phyloP scores from a whole-genome alignment of 2,797 vertebrate genomes.

The Characodon lateralis region DNA sequence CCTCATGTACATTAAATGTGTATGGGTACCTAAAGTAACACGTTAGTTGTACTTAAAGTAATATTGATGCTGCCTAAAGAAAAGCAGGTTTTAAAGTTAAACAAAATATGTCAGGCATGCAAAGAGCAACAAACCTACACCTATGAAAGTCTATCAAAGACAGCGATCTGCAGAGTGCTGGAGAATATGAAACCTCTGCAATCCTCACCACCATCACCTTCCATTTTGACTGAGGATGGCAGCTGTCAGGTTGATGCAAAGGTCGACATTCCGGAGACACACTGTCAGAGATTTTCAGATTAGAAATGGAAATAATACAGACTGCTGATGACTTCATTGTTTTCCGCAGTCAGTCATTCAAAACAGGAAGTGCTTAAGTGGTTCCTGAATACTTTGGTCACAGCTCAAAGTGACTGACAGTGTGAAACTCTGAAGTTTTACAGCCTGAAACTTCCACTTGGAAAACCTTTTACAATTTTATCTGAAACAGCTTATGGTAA shows the following conservation, averaged over 20 bases:
- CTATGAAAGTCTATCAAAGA: constrained; percentile 30
- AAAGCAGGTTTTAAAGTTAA: constrained; percentile 24
- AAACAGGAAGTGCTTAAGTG: constrained; percentile 27
- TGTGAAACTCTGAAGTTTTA: neutral
- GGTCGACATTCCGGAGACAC: constrained; percentile 53
- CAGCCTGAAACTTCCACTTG: neutral
- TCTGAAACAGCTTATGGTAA: neutral
- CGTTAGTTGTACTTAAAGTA: constrained; percentile 10
- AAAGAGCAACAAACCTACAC: constrained; percentile 34
- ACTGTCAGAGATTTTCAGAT: constrained; percentile 63
- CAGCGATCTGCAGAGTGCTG: constrained; percentile 19
- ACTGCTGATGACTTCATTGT: constrained; percentile 41
- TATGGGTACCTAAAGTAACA: neutral
- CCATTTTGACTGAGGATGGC: constrained; percentile 49
- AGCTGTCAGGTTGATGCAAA: constrained; percentile 72
- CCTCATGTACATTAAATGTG: constrained; percentile 4
- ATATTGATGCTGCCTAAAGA: constrained; percentile 12
- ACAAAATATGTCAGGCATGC: constrained; percentile 17
- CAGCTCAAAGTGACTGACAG: constrained; percentile 18
- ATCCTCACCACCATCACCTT: constrained; percentile 43
- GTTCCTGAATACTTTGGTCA: constrained; percentile 19
- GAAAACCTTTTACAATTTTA: neutral
- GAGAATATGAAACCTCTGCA: constrained; percentile 46
- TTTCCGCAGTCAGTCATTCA: constrained; percentile 31
- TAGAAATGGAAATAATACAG: constrained; percentile 47